Evolutionary conservation across 2,113 vertebrate genomes (phyloP).

Genomic region (Nibea coibor): DNA sequence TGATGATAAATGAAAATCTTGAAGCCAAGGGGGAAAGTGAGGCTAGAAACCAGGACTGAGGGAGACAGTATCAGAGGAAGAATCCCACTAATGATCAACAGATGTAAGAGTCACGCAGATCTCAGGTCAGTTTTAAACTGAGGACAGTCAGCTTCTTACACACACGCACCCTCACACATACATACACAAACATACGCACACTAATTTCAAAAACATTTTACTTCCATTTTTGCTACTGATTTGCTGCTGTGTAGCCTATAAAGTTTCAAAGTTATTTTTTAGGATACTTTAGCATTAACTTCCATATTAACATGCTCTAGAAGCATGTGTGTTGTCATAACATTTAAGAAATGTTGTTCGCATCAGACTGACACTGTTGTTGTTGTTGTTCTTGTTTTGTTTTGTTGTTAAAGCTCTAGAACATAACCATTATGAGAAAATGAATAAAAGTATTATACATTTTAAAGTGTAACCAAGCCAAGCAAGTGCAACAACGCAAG

Average conservation of each 20-base stretch:
- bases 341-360: too few species aligned
- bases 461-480: background rate
- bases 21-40: constrained; percentile 16
- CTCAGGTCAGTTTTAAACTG: constrained; percentile 16
- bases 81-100: constrained; percentile 70
- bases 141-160: background rate
- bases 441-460: background rate
- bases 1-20: constrained; percentile 21
- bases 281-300: background rate
- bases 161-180: constrained; percentile 7
- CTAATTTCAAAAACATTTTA: background rate
- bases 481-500: too few species aligned
- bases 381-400: too few species aligned
- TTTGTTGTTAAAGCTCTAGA: background rate
- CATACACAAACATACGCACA: background rate
- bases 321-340: background rate
- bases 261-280: background rate
- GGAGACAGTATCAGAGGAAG: constrained; percentile 47
- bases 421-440: background rate
- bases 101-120: constrained; percentile 47
- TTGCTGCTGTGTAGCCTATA: background rate
- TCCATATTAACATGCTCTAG: background rate
- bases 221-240: background rate
- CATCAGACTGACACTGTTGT: too few species aligned
- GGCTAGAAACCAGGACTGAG: constrained; percentile 17